phyloP scores from a whole-genome alignment of 2,797 vertebrate species.

The Nyctalus aviator region DNA sequence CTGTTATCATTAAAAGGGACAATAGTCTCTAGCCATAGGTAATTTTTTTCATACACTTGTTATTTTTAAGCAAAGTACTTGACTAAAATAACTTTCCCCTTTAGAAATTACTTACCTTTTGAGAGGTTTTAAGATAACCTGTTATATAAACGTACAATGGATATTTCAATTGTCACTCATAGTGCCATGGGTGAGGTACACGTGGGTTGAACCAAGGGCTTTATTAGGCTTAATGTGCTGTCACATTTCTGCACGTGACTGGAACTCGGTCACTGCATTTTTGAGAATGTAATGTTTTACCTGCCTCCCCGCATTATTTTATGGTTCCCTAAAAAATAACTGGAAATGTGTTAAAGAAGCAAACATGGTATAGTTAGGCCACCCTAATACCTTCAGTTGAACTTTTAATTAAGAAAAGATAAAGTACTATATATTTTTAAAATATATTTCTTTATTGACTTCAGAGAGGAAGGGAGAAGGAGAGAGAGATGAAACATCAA shows the following conservation, averaged over 20 bases:
- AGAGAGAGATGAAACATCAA: no score
- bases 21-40: not conserved
- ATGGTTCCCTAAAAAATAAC: constrained; percentile 25
- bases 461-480: no score
- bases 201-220: not conserved
- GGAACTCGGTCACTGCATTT: not conserved
- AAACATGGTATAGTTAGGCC: not conserved
- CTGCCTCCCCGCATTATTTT: not conserved
- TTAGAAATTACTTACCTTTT: constrained; percentile 39
- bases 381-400: not conserved
- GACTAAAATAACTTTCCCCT: not conserved
- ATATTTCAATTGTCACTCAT: not conserved
- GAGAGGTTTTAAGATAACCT: constrained; percentile 39
- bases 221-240: not conserved
- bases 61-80: constrained; percentile 68
- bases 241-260: not conserved
- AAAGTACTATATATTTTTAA: not conserved
- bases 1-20: not conserved
- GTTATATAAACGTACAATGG: constrained; percentile 16
- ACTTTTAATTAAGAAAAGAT: constrained; percentile 5
- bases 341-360: not conserved
- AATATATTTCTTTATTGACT: no score
- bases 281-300: not conserved
- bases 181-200: not conserved
- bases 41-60: constrained; percentile 49